Percentiles rank a stretch among this genome's conserved stretches.
Conservation (phyloP, 2,888 invertebrate species). For the Cataglyphis livida region DNA sequence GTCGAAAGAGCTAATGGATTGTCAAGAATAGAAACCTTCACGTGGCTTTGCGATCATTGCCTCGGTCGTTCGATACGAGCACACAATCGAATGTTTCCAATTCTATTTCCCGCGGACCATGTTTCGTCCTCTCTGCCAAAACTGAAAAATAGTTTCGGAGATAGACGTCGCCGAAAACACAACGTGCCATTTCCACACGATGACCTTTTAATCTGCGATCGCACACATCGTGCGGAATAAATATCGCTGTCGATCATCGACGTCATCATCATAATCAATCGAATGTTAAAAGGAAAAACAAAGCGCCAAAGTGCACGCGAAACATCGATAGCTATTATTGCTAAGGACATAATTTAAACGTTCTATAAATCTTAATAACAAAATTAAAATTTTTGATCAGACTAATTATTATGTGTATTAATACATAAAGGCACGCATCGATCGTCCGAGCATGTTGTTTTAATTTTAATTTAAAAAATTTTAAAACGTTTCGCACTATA, state of each 20-base stretch:
- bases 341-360: neutral
- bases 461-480: neutral
- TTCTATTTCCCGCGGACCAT: constrained; percentile 31
- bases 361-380: neutral
- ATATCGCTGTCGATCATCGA: neutral
- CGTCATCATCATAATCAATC: neutral
- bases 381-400: neutral
- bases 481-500: neutral
- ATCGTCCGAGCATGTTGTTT: neutral
- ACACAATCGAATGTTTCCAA: constrained; percentile 46
- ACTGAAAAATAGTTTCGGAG: constrained; percentile 41
- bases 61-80: constrained; percentile 10
- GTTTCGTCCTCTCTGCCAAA: constrained; percentile 6
- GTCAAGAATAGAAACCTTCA: constrained; percentile 52
- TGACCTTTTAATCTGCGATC: constrained; percentile 32
- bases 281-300: neutral
- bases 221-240: neutral
- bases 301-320: neutral
- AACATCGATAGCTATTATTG: neutral
- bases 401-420: neutral
- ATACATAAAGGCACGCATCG: neutral
- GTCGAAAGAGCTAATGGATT: constrained; percentile 46
- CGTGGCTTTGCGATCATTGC: constrained; percentile 46
- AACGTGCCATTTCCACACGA: constrained; percentile 34
- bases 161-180: constrained; percentile 36